A percentile compares a stretch with the other conserved stretches of the same genome.
Conservation (phyloP, 2,888 invertebrate species). For the Leptopilina myrica region DNA sequence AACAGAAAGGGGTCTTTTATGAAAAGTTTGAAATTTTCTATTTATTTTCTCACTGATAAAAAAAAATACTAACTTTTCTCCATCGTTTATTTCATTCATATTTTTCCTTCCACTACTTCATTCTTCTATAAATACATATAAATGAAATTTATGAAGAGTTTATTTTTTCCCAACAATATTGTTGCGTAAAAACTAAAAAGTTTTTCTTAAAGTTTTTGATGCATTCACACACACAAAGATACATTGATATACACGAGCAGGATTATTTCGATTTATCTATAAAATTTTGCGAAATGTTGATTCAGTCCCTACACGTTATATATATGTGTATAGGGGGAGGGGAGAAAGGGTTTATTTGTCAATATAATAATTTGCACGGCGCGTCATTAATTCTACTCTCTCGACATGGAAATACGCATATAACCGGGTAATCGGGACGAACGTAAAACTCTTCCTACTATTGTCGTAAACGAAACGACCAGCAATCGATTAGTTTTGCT, state of each 20-base stretch:
- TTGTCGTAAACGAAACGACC: conserved; percentile 26
- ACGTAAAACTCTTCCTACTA: conserved; percentile 32
- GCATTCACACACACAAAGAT: no score
- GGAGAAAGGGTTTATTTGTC: background rate
- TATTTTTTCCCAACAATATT: no score
- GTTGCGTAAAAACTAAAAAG: no score
- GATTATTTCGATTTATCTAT: no score
- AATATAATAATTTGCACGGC: conserved; percentile 15
- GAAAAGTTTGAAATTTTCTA: background rate
- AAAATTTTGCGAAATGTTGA: background rate
- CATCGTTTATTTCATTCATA: no score
- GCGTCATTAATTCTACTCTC: conserved; percentile 5
- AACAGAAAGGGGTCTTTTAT: background rate
- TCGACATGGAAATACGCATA: conserved; percentile 6
- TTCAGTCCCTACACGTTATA: background rate
- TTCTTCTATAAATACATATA: no score
- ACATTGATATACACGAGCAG: no score
- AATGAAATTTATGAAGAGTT: no score
- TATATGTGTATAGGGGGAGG: no score
- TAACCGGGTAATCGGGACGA: conserved; percentile 16
- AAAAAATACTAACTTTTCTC: background rate
- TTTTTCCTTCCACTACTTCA: no score
- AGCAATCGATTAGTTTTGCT: conserved; percentile 20
- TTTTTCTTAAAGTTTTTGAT: no score
- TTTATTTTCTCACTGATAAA: background rate